Evolutionary conservation across 2,797 vertebrate species (phyloP).

Genomic region (Cryptoblepharus egeriae): DNA sequence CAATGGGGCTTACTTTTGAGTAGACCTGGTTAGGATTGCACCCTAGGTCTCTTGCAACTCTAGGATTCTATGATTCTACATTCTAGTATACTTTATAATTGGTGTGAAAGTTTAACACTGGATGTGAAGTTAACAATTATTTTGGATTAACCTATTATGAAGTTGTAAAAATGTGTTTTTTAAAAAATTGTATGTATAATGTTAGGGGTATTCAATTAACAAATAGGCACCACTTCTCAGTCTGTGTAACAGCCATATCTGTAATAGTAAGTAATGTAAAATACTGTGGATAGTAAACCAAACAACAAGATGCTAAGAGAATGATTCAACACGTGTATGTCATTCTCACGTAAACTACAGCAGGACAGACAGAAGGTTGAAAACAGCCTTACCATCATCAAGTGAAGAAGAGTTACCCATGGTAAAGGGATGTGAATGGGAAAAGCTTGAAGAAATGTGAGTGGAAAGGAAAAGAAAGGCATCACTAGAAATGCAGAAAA

Average conservation of each 20-base stretch:
- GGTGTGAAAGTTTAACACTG: no score
- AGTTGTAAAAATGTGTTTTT: conserved; percentile 1
- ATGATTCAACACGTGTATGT: conserved; percentile 22
- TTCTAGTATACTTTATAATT: no score
- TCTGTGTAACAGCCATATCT: not conserved
- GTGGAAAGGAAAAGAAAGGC: conserved; percentile 74
- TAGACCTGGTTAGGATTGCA: no score
- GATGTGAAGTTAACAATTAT: conserved; percentile 18
- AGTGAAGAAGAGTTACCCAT: conserved; percentile 74
- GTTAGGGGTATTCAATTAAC: conserved; percentile 1
- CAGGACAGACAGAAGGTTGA: conserved; percentile 56
- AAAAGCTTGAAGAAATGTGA: conserved; percentile 75
- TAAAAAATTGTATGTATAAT: not conserved
- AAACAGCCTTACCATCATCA: conserved; percentile 71
- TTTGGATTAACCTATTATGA: not conserved
- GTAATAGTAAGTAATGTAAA: no score
- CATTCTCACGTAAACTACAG: conserved; percentile 39
- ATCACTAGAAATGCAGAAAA: conserved; percentile 70
- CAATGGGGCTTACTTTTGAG: no score
- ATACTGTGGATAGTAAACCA: no score
- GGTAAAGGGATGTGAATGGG: conserved; percentile 74
- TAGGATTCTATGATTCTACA: no score
- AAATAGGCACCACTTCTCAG: not conserved
- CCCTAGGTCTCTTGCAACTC: no score
- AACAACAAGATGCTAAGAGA: conserved; percentile 8